These are phyloP conservation scores for Ivindomyrus marchei DNA, from an alignment of 2,113 vertebrate genomes.

Conservation along the genomic window DNA sequence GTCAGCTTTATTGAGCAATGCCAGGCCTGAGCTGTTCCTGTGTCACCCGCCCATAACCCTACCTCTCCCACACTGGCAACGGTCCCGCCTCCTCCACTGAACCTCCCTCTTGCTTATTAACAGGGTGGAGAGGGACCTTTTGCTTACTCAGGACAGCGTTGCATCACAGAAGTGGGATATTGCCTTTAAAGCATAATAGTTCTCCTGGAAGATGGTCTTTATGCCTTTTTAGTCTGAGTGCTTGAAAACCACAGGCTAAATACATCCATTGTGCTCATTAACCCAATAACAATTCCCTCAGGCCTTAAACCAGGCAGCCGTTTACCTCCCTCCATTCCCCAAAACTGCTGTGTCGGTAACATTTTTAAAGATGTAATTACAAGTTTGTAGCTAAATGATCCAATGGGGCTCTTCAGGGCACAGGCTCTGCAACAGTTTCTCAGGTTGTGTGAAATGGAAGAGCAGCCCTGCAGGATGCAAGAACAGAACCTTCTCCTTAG, in stretches of 20 bases:
- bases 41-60: neutral
- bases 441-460: neutral
- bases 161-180: neutral
- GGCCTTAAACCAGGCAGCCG: neutral
- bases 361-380: neutral
- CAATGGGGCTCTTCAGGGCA: neutral
- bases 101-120: neutral
- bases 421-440: neutral
- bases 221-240: neutral
- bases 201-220: neutral
- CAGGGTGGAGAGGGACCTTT: neutral
- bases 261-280: neutral
- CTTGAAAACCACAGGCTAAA: neutral
- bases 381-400: neutral
- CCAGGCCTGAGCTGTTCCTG: slow-evolving; percentile 15
- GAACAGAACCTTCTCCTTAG: neutral
- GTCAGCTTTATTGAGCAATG: slow-evolving; percentile 45
- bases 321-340: neutral
- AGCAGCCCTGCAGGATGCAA: neutral
- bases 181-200: neutral
- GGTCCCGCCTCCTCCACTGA: neutral
- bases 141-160: neutral
- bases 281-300: neutral
- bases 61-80: neutral
- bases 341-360: neutral